Evolutionary conservation across 2,113 vertebrate species (phyloP), one percentile per base, ranked within the genome.

Genomic region (Oxyruncus cristatus): DNA sequence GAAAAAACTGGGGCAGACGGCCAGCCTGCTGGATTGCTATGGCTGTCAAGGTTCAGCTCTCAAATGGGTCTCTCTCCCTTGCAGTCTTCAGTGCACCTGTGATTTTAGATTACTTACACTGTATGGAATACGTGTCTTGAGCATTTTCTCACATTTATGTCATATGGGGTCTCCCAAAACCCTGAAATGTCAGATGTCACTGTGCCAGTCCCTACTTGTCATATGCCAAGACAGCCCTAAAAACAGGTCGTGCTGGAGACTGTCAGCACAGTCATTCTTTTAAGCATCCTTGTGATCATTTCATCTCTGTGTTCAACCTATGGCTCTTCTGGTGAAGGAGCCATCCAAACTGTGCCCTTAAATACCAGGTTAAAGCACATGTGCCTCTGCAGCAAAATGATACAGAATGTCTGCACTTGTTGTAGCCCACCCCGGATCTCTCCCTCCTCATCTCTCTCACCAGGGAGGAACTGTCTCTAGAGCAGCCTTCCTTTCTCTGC

Each of bases 321-420:
- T 75, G 49, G 62, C 42, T 30, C 42, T 30, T 65, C 32, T 3
- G 20, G 24, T 5, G 39, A 33, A 81, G 47, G 66, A 71, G 10
- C 23, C 35, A 35, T 3, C 47, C 27, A 39, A 52, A 66, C 9
- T 28, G 24, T 71, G 73, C 58, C 41, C 62, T 61, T 76, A 2
- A 32, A 37, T 21, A 17, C 33, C 49, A 24, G 58, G 46, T 77
- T 59, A 74, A n/a, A 93, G 49, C 4, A 0, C 19, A 11, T 24
- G 11, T 46, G 23, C 21, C 49, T 35, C 1, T 5, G 39, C 56
- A 35, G 42, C 49, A 66, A 37, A 55, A 20, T 0, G 22, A 12
- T 62, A 32, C 0, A 0, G 14, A 46, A 6, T 13, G 20, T 5
- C 56, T 30, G 39, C 23, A 3, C 24, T 44, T 49, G 7, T 5